A percentile compares a stretch with the other conserved stretches of the same genome.
phyloP scores from a whole-genome alignment of 2,888 invertebrate genomes.

The Cryptocephalus primarius region DNA sequence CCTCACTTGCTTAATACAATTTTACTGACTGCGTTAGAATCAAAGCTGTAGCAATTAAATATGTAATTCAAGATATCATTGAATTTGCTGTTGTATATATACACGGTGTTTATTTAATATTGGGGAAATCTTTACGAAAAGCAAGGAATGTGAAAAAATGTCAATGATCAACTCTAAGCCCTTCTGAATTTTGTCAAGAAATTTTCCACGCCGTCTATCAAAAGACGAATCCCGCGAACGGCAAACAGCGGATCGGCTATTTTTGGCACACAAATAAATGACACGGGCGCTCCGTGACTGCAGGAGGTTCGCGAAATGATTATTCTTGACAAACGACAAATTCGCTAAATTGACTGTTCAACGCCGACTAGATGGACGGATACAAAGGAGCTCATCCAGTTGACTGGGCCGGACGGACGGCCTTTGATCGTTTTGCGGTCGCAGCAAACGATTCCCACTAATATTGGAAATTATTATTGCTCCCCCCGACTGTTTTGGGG shows the following conservation, averaged over 20 bases:
- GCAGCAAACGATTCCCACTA: slow-evolving; percentile 2
- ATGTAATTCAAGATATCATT: too few relatives aligned
- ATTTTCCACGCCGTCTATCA: too few relatives aligned
- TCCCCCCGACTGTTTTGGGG: background rate
- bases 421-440: slow-evolving; percentile 4
- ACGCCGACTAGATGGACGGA: slow-evolving; percentile 4
- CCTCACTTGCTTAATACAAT: too few relatives aligned
- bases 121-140: too few relatives aligned
- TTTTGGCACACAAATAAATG: background rate
- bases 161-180: too few relatives aligned
- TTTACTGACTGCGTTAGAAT: too few relatives aligned
- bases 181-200: too few relatives aligned
- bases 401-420: background rate
- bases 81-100: too few relatives aligned
- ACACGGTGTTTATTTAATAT: too few relatives aligned
- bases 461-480: slow-evolving; percentile 5
- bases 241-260: background rate
- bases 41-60: too few relatives aligned
- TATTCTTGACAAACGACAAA: slow-evolving; percentile 4
- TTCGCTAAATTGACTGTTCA: slow-evolving; percentile 5
- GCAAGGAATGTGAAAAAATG: too few relatives aligned
- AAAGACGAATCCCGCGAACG: too few relatives aligned
- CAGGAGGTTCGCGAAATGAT: slow-evolving; percentile 1
- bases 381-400: slow-evolving; percentile 3
- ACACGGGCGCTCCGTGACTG: background rate